These are phyloP conservation scores for Pristionchus arcanus DNA, from an alignment of 2,888 invertebrate genomes.

Conservation along the genomic window DNA sequence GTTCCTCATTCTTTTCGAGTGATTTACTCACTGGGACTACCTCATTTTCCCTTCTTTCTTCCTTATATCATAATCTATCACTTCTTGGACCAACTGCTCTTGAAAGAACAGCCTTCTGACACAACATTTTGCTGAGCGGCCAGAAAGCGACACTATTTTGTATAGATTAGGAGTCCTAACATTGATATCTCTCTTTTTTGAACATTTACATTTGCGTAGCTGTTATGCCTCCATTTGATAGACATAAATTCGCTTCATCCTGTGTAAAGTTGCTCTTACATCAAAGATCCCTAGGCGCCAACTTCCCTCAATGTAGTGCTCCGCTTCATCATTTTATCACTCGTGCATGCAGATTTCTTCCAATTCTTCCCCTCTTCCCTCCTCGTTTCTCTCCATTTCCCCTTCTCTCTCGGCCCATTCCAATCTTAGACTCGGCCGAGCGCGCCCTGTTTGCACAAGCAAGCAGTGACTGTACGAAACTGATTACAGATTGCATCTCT, in stretches of 20 bases:
- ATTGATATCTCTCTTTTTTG: too few relatives aligned
- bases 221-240: too few relatives aligned
- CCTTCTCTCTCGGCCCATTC: conserved; percentile 18
- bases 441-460: conserved; percentile 23
- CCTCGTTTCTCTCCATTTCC: conserved; percentile 29
- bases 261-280: not conserved
- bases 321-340: not conserved
- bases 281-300: not conserved
- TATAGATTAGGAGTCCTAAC: too few relatives aligned
- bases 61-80: not conserved
- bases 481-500: conserved; percentile 43
- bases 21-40: not conserved
- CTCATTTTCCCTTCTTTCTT: not conserved
- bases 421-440: not conserved
- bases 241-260: too few relatives aligned
- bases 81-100: not conserved
- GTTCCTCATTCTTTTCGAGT: conserved; percentile 10
- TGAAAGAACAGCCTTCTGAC: too few relatives aligned
- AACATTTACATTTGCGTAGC: too few relatives aligned
- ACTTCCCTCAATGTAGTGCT: not conserved
- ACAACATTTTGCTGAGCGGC: too few relatives aligned
- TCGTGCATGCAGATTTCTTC: conserved; percentile 2
- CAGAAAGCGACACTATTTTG: not conserved
- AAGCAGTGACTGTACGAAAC: conserved; percentile 53
- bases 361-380: not conserved